phyloP scores from a whole-genome alignment of 2,797 vertebrate genomes.

The Fringilla coelebs region DNA sequence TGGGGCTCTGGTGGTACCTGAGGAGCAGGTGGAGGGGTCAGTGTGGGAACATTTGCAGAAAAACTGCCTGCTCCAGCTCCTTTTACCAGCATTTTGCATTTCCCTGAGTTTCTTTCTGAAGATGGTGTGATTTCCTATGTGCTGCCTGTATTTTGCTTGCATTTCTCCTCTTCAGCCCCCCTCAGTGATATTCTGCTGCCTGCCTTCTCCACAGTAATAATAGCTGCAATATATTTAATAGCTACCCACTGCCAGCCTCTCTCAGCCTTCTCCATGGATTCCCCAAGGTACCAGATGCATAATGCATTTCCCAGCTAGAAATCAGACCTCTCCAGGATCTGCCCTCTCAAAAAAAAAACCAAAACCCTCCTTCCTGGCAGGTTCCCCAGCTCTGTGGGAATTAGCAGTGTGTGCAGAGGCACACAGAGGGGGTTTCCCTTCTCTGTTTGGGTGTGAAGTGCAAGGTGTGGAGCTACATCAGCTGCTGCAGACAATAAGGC shows the following conservation, averaged over 20 bases:
- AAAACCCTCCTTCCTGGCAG: constrained; percentile 10
- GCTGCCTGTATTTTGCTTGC: not conserved
- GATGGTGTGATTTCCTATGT: not conserved
- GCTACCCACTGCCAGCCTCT: constrained; percentile 55
- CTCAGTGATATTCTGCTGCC: constrained; percentile 6
- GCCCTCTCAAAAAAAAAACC: not conserved
- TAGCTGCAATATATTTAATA: constrained; percentile 64
- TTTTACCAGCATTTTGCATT: not conserved
- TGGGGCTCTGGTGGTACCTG: not conserved
- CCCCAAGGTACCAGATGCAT: constrained; percentile 52
- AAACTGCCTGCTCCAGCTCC: not conserved
- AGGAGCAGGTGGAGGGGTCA: not conserved
- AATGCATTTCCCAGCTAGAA: constrained; percentile 61
- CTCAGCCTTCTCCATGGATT: constrained; percentile 42
- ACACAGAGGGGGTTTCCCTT: not conserved
- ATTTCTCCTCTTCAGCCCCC: not conserved
- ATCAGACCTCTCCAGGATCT: constrained; percentile 13
- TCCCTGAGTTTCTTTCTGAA: not conserved
- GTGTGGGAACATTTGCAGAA: not conserved
- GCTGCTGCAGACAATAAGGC: not conserved
- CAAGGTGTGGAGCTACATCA: not conserved
- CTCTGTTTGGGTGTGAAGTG: not conserved
- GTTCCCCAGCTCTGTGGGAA: constrained; percentile 5
- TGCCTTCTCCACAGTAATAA: constrained; percentile 56
- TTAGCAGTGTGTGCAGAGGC: not conserved